Conservation (phyloP, 2,888 invertebrate species). For the Cryptocephalus primarius region DNA sequence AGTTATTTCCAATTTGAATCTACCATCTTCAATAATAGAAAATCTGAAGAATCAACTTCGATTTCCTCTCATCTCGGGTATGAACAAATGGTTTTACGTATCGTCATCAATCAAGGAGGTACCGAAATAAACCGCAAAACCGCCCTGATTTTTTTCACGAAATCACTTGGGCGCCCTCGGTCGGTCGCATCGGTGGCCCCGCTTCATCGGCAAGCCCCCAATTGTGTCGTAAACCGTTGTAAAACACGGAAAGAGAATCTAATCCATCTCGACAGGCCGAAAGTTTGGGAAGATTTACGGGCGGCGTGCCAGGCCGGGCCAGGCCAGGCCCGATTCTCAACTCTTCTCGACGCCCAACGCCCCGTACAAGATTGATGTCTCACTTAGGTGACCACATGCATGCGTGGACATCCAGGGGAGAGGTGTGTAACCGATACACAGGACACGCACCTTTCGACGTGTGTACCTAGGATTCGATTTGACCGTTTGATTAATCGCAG, state of each 20-base stretch:
- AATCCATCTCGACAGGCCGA: conserved; percentile 29
- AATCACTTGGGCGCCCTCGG: background rate
- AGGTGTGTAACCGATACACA: conserved; percentile 18
- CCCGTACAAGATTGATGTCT: conserved; percentile 31
- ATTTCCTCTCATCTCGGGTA: no score
- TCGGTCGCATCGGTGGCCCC: background rate
- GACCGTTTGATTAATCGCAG: no score
- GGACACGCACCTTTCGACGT: background rate
- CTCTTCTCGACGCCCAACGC: conserved; percentile 5
- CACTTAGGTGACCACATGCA: conserved; percentile 30
- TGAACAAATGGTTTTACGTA: background rate
- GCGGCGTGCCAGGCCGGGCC: conserved; percentile 21
- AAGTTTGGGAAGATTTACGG: conserved; percentile 26
- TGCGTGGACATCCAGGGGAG: conserved; percentile 11
- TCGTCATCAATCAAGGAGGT: conserved; percentile 1
- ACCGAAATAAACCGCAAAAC: no score
- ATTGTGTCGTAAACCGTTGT: conserved; percentile 31
- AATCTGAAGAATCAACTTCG: no score
- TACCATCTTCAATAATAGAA: no score
- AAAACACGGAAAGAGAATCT: conserved; percentile 30
- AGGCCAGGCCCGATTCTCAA: conserved; percentile 25
- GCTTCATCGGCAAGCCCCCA: conserved; percentile 16
- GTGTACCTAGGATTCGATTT: no score
- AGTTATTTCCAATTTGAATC: no score
- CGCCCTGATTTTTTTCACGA: background rate